Evolutionary conservation across 2,113 vertebrate genomes (phyloP), one percentile per base, ranked within the genome.

Genomic region (Nothobranchius kuhntae): DNA sequence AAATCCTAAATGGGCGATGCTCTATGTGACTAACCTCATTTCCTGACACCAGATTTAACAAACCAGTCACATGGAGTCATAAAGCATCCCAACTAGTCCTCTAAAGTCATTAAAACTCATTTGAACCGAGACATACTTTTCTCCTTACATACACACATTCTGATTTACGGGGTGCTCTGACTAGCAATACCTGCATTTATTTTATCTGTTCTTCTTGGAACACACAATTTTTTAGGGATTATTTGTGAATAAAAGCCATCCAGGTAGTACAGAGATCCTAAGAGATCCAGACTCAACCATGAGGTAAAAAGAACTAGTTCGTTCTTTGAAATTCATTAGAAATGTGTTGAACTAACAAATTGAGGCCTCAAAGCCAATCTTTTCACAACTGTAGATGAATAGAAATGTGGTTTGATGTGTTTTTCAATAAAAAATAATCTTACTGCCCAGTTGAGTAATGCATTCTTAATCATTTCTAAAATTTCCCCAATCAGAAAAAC

Each of bases 121-220:
- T 21, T 50, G 38, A 55, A 46, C 24, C 0, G 26, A 38, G 24
- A 50, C 8, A 21, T 47, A 35, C 47, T 24, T 65, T 56, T 60
- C 7, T 47, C 6, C 36, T 42, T 7, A 26, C 35, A 65, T 52
- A n/a, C 35, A 48, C 48, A 58, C 42, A 65, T 36, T 47, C 54
- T 55, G 50, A 56, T 61, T 67, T 58, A 17, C 17, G 48, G 30
- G 38, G 60, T 59, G 48, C n/a, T 70, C 42, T 30, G 4, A 60
- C 52, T 54, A 53, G 52, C 36, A 48, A 62, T 17, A 59, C 24
- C 67, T 75, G 62, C 54, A 61, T 74, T 52, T 53, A 61, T 44
- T 59, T 51, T 51, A 72, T 61, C 45, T 59, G 57, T 64, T 74
- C 67, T 74, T 80, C 59, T 62, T 73, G 36, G 26, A 61, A 62